Evolutionary conservation across 1,140 invertebrate species (phyloP).

Genomic region (Papilio xuthus): DNA sequence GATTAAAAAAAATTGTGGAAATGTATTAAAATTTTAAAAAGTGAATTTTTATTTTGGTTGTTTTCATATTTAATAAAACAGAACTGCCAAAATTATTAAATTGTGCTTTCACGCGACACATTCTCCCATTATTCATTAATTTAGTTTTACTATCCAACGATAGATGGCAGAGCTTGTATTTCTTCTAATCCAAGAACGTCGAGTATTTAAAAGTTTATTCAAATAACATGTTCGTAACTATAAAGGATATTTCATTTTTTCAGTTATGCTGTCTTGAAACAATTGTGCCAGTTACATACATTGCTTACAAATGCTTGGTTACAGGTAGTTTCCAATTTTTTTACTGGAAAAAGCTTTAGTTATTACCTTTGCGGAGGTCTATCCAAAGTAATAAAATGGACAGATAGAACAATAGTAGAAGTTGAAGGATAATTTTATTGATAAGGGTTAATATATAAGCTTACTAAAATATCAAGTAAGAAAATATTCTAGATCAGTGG

Average conservation of each 20-base stretch:
- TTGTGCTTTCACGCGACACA: background rate
- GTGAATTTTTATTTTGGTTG: background rate
- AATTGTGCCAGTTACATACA: background rate
- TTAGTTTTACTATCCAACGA: constrained; percentile 43
- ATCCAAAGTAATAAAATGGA: no score
- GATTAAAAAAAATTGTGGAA: background rate
- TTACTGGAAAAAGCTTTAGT: background rate
- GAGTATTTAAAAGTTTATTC: background rate
- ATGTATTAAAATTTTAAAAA: constrained; percentile 4
- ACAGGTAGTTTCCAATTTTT: background rate
- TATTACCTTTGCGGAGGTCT: no score
- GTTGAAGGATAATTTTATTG: no score
- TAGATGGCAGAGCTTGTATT: constrained; percentile 46
- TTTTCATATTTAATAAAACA: constrained; percentile 28
- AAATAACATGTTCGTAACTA: no score
- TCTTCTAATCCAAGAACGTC: background rate
- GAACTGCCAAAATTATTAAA: background rate
- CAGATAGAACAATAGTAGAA: no score
- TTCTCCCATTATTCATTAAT: background rate
- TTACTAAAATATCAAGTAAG: constrained; percentile 20
- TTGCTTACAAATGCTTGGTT: background rate
- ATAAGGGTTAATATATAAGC: background rate
- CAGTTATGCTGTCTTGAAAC: background rate
- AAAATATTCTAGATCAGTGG: no score
- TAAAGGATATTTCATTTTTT: background rate